Evolutionary conservation across 2,113 vertebrate genomes (phyloP).

Genomic region (Suricata suricatta): DNA sequence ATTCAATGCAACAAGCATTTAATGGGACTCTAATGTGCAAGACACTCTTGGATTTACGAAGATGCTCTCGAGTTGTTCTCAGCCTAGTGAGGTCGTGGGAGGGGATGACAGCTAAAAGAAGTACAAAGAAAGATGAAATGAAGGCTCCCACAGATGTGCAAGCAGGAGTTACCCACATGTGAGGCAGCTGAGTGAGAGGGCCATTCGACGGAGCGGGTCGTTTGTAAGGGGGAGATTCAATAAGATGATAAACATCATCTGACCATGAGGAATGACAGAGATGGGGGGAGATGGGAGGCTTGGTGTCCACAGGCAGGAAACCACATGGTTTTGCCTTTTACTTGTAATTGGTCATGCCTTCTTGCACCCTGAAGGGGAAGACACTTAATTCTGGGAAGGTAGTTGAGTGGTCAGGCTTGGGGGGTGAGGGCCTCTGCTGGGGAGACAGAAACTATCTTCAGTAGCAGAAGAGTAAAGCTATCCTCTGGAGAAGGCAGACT

Average conservation of each 20-base stretch:
- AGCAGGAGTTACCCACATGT: background rate
- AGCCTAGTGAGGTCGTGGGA: background rate
- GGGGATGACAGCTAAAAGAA: background rate
- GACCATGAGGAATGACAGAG: background rate
- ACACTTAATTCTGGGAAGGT: background rate
- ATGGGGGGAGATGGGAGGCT: background rate
- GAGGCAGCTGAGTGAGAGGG: background rate
- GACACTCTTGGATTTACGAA: background rate
- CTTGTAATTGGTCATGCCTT: background rate
- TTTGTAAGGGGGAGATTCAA: background rate
- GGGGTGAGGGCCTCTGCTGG: background rate
- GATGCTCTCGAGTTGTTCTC: background rate
- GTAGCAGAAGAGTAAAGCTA: background rate
- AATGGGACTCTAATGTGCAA: background rate
- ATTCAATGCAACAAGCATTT: background rate
- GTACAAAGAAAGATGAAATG: background rate
- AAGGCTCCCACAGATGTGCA: background rate
- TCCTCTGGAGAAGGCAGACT: background rate
- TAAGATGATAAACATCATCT: slow-evolving; percentile 35
- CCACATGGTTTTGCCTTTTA: background rate
- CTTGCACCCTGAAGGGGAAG: background rate
- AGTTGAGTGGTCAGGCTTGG: background rate
- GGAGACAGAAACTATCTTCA: background rate
- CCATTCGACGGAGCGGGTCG: background rate
- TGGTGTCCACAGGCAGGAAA: slow-evolving; percentile 38